A percentile compares a stretch with the other conserved stretches of the same genome.
Conservation (phyloP, 2,797 vertebrate genomes). For the Aulostomus chinensis region DNA sequence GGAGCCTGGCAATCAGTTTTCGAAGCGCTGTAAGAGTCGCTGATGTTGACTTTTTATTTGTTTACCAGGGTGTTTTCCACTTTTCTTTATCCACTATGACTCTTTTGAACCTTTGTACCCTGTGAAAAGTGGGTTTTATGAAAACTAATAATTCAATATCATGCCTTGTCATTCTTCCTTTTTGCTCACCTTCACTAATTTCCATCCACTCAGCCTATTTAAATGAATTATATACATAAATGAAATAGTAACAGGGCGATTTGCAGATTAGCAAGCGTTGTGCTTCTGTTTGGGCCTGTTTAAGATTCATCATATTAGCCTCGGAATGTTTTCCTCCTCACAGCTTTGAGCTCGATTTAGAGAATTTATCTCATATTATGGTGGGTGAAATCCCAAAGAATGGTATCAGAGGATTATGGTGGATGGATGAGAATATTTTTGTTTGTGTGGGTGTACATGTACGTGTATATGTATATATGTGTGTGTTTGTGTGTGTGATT, state of each 20-base stretch:
- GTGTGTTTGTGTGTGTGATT: too few species aligned
- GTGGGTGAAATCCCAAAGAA: slow-evolving; percentile 48
- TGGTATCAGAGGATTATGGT: slow-evolving; percentile 51
- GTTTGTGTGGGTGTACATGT: slow-evolving; percentile 15
- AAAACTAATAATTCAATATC: slow-evolving; percentile 16
- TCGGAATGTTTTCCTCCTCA: slow-evolving; percentile 42
- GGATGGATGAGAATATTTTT: slow-evolving; percentile 37
- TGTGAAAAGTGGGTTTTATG: slow-evolving; percentile 12
- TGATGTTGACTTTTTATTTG: slow-evolving; percentile 44
- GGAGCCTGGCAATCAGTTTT: slow-evolving; percentile 41
- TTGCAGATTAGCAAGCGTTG: slow-evolving; percentile 40
- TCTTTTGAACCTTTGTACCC: slow-evolving; percentile 34
- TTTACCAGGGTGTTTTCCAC: slow-evolving; percentile 16
- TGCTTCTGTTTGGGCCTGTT: slow-evolving; percentile 36
- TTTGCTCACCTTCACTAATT: slow-evolving; percentile 35
- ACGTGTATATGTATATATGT: too few species aligned
- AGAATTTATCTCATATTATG: slow-evolving; percentile 53
- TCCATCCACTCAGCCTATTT: slow-evolving; percentile 19
- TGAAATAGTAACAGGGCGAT: slow-evolving; percentile 45
- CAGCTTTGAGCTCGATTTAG: slow-evolving; percentile 45
- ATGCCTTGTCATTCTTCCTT: slow-evolving; percentile 14
- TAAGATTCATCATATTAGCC: slow-evolving; percentile 48
- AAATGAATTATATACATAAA: slow-evolving; percentile 35
- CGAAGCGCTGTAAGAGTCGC: slow-evolving; percentile 23
- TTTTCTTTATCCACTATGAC: slow-evolving; percentile 27